Evolutionary conservation across 2,797 vertebrate genomes (phyloP), one percentile per base, ranked within the genome.

Genomic region (Premnoplex brunnescens): DNA sequence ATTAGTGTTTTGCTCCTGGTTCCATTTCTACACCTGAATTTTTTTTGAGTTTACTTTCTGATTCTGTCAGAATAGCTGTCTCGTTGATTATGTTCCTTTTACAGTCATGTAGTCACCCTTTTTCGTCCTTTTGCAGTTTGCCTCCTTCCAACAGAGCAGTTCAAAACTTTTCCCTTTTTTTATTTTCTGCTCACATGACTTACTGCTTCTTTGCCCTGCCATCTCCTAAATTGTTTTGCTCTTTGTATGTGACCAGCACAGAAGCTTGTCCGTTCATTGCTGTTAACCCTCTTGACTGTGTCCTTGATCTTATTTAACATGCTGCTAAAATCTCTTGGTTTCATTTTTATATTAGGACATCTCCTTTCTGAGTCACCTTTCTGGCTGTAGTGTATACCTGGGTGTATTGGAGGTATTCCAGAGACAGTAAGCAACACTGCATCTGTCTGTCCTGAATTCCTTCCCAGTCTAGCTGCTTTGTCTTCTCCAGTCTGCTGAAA

Each of bases 281-380:
- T 85, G 20, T 72, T 88, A 93, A 87, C 37, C n/a, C 34, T 91
- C 49, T 52, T 81, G 49, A 41, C 46, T 68, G 23, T 74, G 54
- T 84, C 77, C 51, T 91, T 88, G 54, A 72, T 64, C 46, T 69
- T 77, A 71, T 30, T 86, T 72, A 78, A 39, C 20, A 15, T 21
- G 26, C 75, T 88, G n/a, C 64, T 91, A n/a, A 90, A 77, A 41
- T 91, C 46, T 55, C 20, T 58, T 30, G 5, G 34, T 79, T 75
- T 76, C 36, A 20, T 73, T 66, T 49, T 76, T 79, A 4, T 43
- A 22, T 73, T 51, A 55, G 72, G 32, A 44, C 2, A 0, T 92
- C 52, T 85, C 32, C 48, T 80, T 80, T 60, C 6, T 48, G 87
- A 93, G 87, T 94, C 76, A 83, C 85, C 88, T 89, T 93, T 72